Percentiles rank a stretch among this genome's conserved stretches.
phyloP scores from a whole-genome alignment of 2,888 invertebrate species.

The Tenodera sinensis region DNA sequence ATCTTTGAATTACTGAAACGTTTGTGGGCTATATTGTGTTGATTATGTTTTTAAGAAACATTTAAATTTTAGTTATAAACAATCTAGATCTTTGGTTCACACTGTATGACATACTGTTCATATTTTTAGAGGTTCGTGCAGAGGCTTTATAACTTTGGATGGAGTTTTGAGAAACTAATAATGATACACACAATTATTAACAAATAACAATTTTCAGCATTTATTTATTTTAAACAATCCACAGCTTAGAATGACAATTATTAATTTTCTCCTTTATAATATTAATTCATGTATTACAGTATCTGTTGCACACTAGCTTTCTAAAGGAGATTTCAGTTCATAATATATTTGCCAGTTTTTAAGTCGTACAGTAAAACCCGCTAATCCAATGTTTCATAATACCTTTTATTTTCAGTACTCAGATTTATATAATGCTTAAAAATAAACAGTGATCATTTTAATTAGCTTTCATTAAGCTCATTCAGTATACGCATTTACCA shows the following conservation, averaged over 20 bases:
- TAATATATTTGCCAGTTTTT: neutral
- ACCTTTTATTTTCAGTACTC: neutral
- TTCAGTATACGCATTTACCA: no score
- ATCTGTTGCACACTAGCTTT: neutral
- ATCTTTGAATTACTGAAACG: no score
- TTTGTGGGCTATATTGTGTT: no score
- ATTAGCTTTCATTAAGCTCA: neutral
- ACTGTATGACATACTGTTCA: no score
- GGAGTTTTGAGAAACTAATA: no score
- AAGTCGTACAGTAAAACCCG: neutral
- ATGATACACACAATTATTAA: neutral
- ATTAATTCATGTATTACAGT: neutral
- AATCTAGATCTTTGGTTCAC: no score
- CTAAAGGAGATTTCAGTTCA: neutral
- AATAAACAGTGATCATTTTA: neutral
- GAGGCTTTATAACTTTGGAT: no score
- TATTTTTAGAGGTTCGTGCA: no score
- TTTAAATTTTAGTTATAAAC: no score
- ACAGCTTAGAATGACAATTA: neutral
- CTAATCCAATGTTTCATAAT: no score
- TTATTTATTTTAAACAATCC: neutral
- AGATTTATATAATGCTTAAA: neutral
- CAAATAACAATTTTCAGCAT: neutral
- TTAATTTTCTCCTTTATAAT: neutral
- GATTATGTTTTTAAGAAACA: no score